Conservation (phyloP, 1,140 invertebrate genomes). For the Papilio glaucus region DNA sequence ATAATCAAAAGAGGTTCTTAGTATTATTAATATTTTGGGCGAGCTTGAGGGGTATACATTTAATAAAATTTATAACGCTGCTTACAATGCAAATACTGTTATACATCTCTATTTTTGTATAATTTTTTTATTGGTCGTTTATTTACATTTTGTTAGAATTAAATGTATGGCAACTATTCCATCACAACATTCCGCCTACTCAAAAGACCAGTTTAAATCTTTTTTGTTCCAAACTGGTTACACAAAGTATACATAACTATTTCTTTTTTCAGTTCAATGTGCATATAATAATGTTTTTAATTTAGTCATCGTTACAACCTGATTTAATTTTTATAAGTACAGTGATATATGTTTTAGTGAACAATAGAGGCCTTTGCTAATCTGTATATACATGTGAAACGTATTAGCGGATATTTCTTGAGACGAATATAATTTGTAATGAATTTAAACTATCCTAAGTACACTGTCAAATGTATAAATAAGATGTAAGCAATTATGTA, state of each 20-base stretch:
- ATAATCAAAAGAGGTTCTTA: not conserved
- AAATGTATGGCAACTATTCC: slow-evolving; percentile 27
- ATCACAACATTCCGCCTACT: slow-evolving; percentile 31
- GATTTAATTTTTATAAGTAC: slow-evolving; percentile 9
- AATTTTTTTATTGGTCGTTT: not conserved
- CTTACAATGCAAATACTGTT: not conserved
- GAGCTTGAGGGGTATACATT: not conserved
- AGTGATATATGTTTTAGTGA: slow-evolving; percentile 25
- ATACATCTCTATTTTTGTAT: not conserved
- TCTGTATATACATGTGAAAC: slow-evolving; percentile 22
- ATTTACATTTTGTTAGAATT: not conserved
- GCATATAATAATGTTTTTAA: not conserved
- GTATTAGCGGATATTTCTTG: slow-evolving; percentile 16
- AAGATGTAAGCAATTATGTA: not conserved
- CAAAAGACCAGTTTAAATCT: not conserved
- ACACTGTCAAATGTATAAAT: not conserved
- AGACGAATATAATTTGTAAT: not conserved
- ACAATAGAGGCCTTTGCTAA: slow-evolving; percentile 33
- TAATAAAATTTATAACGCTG: not conserved
- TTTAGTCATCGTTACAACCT: not conserved
- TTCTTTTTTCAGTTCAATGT: not conserved
- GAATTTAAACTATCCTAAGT: not conserved
- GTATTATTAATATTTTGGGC: not conserved
- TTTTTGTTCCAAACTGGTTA: not conserved
- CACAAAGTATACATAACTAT: not conserved